phyloP scores from a whole-genome alignment of 1,140 invertebrate species.

The Phthorimaea operculella region DNA sequence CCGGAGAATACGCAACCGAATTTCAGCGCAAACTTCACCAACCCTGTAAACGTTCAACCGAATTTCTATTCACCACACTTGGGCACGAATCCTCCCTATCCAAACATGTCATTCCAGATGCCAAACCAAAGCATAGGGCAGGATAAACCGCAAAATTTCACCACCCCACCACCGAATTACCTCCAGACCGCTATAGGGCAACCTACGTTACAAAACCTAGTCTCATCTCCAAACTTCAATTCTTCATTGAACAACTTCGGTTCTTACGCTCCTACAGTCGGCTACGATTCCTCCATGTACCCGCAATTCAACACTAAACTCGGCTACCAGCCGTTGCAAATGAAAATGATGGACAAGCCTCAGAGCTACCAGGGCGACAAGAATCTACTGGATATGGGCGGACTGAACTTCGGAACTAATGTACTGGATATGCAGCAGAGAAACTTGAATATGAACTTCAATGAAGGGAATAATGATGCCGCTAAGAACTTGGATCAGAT shows the following conservation, averaged over 20 bases:
- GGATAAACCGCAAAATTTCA: conserved; percentile 30
- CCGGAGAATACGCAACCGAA: conserved; percentile 31
- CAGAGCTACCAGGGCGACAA: conserved; percentile 26
- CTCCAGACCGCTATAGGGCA: conserved; percentile 35
- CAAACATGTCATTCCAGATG: conserved; percentile 26
- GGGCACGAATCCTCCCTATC: conserved; percentile 32
- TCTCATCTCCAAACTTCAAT: conserved; percentile 40
- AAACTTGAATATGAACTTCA: conserved; percentile 27
- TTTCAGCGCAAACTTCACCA: conserved; percentile 21
- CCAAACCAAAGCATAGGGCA: conserved; percentile 17
- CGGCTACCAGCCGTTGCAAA: conserved; percentile 33
- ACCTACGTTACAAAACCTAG: conserved; percentile 40
- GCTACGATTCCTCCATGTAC: conserved; percentile 54
- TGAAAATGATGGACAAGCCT: conserved; percentile 34
- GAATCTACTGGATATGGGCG: conserved; percentile 24
- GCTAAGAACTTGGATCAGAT: conserved; percentile 29
- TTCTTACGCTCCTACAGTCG: conserved; percentile 30
- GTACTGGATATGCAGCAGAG: conserved; percentile 33
- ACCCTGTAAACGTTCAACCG: not conserved
- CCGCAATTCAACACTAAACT: conserved; percentile 47
- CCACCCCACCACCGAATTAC: conserved; percentile 19
- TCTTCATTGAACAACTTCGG: conserved; percentile 32
- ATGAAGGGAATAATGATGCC: conserved; percentile 22
- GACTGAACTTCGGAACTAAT: conserved; percentile 28
- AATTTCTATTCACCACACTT: conserved; percentile 17